Evolutionary conservation across 1,140 invertebrate species (phyloP), one percentile per base, ranked within the genome.

Genomic region (Drosophila pallidifrons): DNA sequence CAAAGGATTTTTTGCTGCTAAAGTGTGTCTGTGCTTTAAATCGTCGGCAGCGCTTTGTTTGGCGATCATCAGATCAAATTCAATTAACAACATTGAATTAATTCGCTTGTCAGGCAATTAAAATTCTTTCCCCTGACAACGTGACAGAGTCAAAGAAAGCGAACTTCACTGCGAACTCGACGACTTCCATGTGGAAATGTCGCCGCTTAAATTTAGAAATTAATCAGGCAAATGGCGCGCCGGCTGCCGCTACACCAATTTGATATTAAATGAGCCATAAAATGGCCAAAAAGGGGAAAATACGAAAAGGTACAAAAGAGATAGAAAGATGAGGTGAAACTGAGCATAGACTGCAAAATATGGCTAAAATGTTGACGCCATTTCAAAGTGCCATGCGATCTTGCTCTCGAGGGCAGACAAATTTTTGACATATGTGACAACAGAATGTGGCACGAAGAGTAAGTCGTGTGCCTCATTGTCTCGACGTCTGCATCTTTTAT

Each of bases 71-170:
- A 81, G 76, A 91, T 91, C 89, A 91, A 91, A 91, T 91, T 89
- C 89, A 91, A 91, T 91, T 91, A 91, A 86, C 89, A 89, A 79
- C 89, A 86, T 79, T 91, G 89, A 91, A 91, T 91, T 91, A 91
- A 91, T 91, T 91, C 90, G 76, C 81, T 78, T 91, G 89, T 91
- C 89, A 87, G 75, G 85, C 82, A 91, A 91, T 91, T 91, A 91
- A 91, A 91, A 91, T 91, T 81, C 79, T 78, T 88, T 60, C 11
- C 28, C 15, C 77, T 64, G 70, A 45, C 46, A 64, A 69, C 16
- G 49, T 43, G 32, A 32, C 58, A 75, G 65, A 61, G 57, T 28
- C 67, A 68, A 41, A 61, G 35, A n/a, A 35, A 25, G 45, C 45
- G 16, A 49, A 49, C 46, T 49, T 5, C 45, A 47, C 13, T 47